Conservation (phyloP, 2,888 invertebrate genomes). For the Tenthredo notha region DNA sequence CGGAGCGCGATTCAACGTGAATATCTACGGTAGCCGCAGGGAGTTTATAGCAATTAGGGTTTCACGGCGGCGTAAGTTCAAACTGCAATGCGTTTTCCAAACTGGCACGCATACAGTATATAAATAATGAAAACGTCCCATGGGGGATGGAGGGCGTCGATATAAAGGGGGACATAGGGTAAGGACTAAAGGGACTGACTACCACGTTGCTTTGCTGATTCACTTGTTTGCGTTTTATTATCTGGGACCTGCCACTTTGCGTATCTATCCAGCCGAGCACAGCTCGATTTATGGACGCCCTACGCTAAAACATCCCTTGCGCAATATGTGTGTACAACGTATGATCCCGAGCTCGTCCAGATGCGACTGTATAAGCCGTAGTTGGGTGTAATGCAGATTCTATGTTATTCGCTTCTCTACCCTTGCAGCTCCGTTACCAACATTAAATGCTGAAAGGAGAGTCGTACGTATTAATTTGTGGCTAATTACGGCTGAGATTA, state of each 20-base stretch:
- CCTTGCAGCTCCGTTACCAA: not conserved
- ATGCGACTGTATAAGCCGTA: conserved; percentile 24
- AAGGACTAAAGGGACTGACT: conserved; percentile 22
- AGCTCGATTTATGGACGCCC: conserved; percentile 47
- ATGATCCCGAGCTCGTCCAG: conserved; percentile 1
- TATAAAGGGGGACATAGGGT: conserved; percentile 4
- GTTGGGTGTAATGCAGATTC: conserved; percentile 33
- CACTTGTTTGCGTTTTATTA: conserved; percentile 70
- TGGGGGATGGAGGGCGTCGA: conserved; percentile 30
- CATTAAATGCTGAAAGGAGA: not conserved
- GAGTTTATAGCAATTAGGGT: conserved; percentile 43
- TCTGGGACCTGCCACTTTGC: conserved; percentile 58
- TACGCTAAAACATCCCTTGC: conserved; percentile 13
- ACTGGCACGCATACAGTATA: conserved; percentile 22
- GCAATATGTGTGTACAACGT: conserved; percentile 22
- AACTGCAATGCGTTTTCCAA: conserved; percentile 32
- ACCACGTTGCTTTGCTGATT: conserved; percentile 60
- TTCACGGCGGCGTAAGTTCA: conserved; percentile 40
- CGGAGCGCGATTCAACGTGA: not conserved
- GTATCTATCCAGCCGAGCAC: conserved; percentile 33
- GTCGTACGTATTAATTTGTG: conserved; percentile 42
- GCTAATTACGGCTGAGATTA: conserved; percentile 46
- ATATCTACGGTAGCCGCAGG: not conserved
- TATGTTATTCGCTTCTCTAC: not conserved
- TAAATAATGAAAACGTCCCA: conserved; percentile 51